Base-by-base conservation (phyloP, 2,113 vertebrate species). In the Bubo scandiacus region DNA sequence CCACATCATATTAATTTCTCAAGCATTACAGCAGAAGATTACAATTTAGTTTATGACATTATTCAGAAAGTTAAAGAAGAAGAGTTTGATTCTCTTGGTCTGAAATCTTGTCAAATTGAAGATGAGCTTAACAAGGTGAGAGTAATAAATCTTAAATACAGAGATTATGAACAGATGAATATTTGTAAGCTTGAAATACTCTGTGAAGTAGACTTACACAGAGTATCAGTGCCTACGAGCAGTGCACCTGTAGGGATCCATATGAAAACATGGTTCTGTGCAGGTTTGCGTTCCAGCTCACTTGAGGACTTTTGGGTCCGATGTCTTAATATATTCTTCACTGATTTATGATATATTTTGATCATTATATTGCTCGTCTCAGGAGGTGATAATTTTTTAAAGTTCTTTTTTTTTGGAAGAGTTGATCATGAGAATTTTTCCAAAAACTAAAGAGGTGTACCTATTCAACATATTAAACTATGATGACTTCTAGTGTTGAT, bases 101-200 rank as follows among this genome's bases (percentile, higher is more conserved):
- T 99, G 91, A 98, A 98, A 14, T 86, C 97, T 92, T 99, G 99
- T 96, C 97, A 98, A 95, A 99, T 99, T 55, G 98, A 99, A 97
- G 98, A 98, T 57, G 99, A 99, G 88, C 98, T 99, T 83, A 97
- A 99, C 92, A 99, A 99, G 99, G 99, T 99, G 83, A 95, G 96
- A 92, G 55, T 43, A 52, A 62, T 84, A 30, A 49, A 10, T 52
- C 20, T 74, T 78, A n/a, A 72, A 27, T 47, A 13, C n/a, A 79
- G 43, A 84, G 21, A 12, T 85, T 58, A 21, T 70, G 65, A 80
- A 47, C 4, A 6, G 29, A 26, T 47, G 14, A 27, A 2, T 75
- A 45, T 65, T 81, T 92, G 3, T 47, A 71, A 81, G 7, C 71
- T 40, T 59, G 43, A 88, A 67, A 30, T 54, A 63, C 67, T 61